These are phyloP conservation scores for Cichladusa arquata DNA, from an alignment of 2,113 vertebrate genomes.

Conservation along the genomic window DNA sequence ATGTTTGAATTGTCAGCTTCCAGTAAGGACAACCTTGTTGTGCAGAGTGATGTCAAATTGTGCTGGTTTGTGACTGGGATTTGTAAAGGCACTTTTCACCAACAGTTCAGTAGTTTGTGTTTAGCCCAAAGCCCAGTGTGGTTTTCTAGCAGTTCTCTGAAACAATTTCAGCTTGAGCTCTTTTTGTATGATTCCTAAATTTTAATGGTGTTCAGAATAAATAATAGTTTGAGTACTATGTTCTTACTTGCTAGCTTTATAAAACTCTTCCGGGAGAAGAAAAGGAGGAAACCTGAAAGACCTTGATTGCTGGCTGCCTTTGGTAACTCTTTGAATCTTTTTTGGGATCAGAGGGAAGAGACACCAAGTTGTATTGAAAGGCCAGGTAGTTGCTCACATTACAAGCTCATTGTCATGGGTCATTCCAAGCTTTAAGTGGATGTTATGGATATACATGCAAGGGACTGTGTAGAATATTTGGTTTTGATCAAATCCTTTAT, in stretches of 20 bases:
- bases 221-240: neutral
- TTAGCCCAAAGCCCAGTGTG: neutral
- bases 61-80: neutral
- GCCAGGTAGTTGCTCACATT: neutral
- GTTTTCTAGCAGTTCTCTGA: neutral
- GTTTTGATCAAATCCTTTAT: neutral
- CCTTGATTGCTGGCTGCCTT: neutral
- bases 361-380: neutral
- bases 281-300: neutral
- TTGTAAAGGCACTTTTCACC: neutral
- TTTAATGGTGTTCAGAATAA: neutral
- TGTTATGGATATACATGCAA: neutral
- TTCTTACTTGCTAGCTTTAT: neutral
- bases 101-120: neutral
- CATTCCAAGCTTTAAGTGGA: neutral
- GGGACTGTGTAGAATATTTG: neutral
- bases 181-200: neutral
- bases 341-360: neutral
- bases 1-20: neutral
- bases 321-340: neutral
- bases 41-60: accelerated
- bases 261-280: neutral
- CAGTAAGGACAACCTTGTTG: accelerated
- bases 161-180: neutral
- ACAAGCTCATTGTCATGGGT: neutral